A percentile compares a stretch with the other conserved stretches of the same genome.
These are phyloP conservation scores for Eulacestoma nigropectus DNA, from an alignment of 2,113 vertebrate genomes.

Conservation along the genomic window DNA sequence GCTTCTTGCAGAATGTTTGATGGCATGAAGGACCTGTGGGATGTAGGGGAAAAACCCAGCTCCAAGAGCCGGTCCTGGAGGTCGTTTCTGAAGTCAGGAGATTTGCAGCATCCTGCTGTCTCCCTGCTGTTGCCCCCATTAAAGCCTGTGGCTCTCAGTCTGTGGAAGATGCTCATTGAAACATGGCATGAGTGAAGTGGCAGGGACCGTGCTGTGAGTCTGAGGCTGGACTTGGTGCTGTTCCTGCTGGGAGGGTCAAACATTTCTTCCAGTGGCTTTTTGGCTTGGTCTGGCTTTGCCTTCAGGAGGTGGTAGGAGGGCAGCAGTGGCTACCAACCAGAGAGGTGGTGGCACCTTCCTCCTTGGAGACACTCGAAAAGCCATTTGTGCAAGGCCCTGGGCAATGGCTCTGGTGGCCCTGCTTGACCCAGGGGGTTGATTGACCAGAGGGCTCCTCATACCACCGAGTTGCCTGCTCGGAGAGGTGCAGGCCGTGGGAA, in stretches of 20 bases:
- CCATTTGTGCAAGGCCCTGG: not conserved
- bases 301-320: not conserved
- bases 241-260: not conserved
- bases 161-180: not conserved
- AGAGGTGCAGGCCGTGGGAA: not conserved
- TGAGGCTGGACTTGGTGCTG: not conserved
- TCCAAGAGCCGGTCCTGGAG: not conserved
- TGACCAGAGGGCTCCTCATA: not conserved
- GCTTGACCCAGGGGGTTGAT: not conserved
- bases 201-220: not conserved
- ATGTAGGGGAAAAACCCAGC: not conserved
- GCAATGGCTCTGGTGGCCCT: not conserved
- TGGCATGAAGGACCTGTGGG: not conserved
- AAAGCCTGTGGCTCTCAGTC: not conserved
- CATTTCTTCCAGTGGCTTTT: not conserved
- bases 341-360: not conserved
- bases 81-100: not conserved
- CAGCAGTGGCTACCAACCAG: accelerated
- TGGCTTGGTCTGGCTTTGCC: not conserved
- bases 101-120: not conserved
- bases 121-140: not conserved
- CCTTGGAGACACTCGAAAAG: not conserved
- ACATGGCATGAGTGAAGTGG: not conserved
- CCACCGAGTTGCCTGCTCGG: accelerated
- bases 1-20: not conserved